Conservation (phyloP, 2,888 invertebrate genomes). For the Pristionchus exspectatus region DNA sequence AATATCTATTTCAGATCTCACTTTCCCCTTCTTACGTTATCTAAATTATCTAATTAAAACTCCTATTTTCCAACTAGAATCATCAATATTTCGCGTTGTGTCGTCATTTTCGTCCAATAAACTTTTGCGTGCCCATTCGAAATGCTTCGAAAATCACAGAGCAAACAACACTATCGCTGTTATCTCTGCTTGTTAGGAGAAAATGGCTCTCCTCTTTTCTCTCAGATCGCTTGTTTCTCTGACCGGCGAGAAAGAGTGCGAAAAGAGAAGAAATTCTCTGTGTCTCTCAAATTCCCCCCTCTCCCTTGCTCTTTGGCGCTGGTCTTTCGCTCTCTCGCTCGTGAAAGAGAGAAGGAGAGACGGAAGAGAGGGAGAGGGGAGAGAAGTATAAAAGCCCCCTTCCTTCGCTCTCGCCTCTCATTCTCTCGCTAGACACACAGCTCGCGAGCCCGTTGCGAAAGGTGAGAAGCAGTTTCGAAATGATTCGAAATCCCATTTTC, state of each 20-base stretch:
- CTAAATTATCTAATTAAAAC: too few species aligned
- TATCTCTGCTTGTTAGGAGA: background rate
- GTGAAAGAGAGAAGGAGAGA: constrained; percentile 4
- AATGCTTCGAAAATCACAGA: constrained; percentile 13
- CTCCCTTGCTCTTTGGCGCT: background rate
- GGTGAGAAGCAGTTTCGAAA: background rate
- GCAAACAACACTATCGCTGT: background rate
- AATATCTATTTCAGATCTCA: too few species aligned
- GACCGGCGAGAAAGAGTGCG: too few species aligned
- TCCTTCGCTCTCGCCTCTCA: background rate
- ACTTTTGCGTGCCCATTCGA: background rate
- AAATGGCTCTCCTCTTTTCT: too few species aligned
- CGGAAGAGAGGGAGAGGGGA: background rate
- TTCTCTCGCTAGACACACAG: background rate
- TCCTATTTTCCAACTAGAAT: too few species aligned
- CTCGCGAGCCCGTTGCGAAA: constrained; percentile 4
- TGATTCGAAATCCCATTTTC: background rate
- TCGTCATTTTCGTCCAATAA: too few species aligned
- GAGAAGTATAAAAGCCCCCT: constrained; percentile 23
- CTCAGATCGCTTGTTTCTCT: too few species aligned
- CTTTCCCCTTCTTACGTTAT: too few species aligned
- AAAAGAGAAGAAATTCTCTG: background rate
- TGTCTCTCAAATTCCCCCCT: too few species aligned
- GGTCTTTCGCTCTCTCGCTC: constrained; percentile 29
- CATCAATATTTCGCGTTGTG: too few species aligned